Conservation (phyloP, 1,140 invertebrate genomes). For the Heliothis virescens region DNA sequence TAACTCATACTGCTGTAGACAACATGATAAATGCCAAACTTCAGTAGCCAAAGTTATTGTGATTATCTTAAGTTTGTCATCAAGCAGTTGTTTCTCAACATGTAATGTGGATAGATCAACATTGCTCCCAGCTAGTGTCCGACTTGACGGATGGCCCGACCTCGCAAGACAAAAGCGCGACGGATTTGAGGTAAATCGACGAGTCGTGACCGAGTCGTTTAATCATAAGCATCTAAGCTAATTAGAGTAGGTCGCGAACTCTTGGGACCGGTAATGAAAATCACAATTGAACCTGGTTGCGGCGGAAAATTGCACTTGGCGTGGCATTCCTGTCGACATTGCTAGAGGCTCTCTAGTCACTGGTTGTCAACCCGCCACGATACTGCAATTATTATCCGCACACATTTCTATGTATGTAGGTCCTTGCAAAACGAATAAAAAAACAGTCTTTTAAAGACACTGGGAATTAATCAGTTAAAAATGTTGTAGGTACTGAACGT, state of each 20-base stretch:
- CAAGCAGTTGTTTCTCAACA: constrained; percentile 23
- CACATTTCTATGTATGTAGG: constrained; percentile 25
- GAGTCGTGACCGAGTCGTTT: constrained; percentile 82
- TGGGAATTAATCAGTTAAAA: no score
- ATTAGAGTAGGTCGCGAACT: constrained; percentile 83
- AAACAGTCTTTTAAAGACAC: not conserved
- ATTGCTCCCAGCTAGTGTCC: constrained; percentile 41
- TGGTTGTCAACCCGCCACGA: constrained; percentile 57
- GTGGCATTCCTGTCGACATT: constrained; percentile 62
- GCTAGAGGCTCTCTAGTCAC: constrained; percentile 50
- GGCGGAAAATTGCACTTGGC: constrained; percentile 78
- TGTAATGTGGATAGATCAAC: constrained; percentile 19
- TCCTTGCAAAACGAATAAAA: constrained; percentile 6
- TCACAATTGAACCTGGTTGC: constrained; percentile 80
- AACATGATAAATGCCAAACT: constrained; percentile 44
- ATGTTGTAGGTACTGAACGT: no score
- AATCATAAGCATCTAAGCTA: constrained; percentile 84
- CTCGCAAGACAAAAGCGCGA: constrained; percentile 75
- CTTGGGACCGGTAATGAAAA: constrained; percentile 80
- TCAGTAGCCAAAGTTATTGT: constrained; percentile 52
- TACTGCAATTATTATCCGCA: constrained; percentile 40
- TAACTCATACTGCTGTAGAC: constrained; percentile 20
- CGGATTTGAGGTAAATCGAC: constrained; percentile 81
- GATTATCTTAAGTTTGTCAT: constrained; percentile 22
- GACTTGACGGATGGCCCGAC: constrained; percentile 69